Evolutionary conservation across 1,140 invertebrate species (phyloP).

Genomic region (Trichogramma pretiosum): DNA sequence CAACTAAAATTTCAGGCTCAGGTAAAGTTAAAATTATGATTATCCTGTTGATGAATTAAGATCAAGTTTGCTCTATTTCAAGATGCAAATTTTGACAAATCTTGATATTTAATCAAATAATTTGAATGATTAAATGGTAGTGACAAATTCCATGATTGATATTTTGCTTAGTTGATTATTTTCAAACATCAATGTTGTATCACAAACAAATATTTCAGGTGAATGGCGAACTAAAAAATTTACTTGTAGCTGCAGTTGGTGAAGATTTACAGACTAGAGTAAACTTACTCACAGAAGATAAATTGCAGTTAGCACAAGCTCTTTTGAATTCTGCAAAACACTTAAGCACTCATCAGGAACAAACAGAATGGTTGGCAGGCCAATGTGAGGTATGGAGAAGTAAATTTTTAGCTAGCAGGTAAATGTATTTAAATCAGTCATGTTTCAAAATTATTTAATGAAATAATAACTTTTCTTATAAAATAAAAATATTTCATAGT

Average conservation of each 20-base stretch:
- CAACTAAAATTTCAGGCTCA: slow-evolving; percentile 62
- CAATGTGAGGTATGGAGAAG: slow-evolving; percentile 93
- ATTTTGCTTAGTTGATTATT: neutral
- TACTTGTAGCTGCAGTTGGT: slow-evolving; percentile 86
- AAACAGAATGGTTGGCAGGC: slow-evolving; percentile 83
- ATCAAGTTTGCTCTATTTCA: too few species aligned
- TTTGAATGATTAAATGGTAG: too few species aligned
- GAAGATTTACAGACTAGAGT: slow-evolving; percentile 85
- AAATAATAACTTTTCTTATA: neutral
- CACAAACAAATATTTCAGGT: slow-evolving; percentile 67
- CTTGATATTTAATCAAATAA: too few species aligned
- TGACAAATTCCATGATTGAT: too few species aligned
- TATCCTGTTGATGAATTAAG: slow-evolving; percentile 18
- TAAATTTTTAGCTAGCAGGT: slow-evolving; percentile 89
- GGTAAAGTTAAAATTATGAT: slow-evolving; percentile 39
- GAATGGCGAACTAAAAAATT: slow-evolving; percentile 85
- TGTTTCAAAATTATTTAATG: slow-evolving; percentile 3
- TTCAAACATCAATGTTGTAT: neutral
- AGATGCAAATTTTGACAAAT: too few species aligned
- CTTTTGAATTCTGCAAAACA: slow-evolving; percentile 76
- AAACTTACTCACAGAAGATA: slow-evolving; percentile 82
- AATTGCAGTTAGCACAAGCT: slow-evolving; percentile 75
- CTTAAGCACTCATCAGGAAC: slow-evolving; percentile 78
- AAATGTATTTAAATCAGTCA: too few species aligned
- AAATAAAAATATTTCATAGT: slow-evolving; percentile 45